phyloP scores from a whole-genome alignment of 2,888 invertebrate genomes.

The Tetragnatha montana region DNA sequence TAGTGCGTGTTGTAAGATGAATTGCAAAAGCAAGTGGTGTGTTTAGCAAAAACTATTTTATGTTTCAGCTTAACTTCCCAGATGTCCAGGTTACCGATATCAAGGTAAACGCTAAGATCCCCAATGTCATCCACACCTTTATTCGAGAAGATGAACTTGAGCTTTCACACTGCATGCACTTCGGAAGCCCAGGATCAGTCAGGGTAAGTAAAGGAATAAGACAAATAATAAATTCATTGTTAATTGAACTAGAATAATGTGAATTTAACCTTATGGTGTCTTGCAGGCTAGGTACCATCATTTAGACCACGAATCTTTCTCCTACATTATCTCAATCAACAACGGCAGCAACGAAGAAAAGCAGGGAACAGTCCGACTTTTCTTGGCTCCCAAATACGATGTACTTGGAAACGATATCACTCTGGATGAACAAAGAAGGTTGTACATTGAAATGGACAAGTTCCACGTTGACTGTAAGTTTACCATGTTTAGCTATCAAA shows the following conservation, averaged over 20 bases:
- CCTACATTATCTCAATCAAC: conserved; percentile 78
- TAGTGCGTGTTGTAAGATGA: too few relatives aligned
- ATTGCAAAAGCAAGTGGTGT: too few relatives aligned
- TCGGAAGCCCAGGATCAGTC: conserved; percentile 59
- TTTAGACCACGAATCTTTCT: conserved; percentile 85
- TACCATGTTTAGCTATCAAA: not conserved
- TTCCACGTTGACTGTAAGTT: conserved; percentile 81
- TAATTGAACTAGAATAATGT: not conserved
- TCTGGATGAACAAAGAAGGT: conserved; percentile 81
- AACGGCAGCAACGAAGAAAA: conserved; percentile 76
- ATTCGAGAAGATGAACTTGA: conserved; percentile 89
- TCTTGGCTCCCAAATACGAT: conserved; percentile 82
- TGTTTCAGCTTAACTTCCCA: conserved; percentile 73
- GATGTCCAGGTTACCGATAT: conserved; percentile 72
- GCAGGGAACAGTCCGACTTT: conserved; percentile 83
- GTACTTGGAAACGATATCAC: conserved; percentile 82
- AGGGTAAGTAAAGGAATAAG: conserved; percentile 41
- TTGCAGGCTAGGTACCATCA: conserved; percentile 77
- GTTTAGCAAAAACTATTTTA: too few relatives aligned
- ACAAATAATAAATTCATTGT: not conserved
- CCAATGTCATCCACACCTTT: conserved; percentile 72
- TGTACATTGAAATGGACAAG: conserved; percentile 86
- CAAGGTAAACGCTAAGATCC: conserved; percentile 70
- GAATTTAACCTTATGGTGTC: conserved; percentile 1
- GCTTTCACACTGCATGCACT: conserved; percentile 85